Evolutionary conservation across 2,113 vertebrate genomes (phyloP).

Genomic region (Alethe diademata): DNA sequence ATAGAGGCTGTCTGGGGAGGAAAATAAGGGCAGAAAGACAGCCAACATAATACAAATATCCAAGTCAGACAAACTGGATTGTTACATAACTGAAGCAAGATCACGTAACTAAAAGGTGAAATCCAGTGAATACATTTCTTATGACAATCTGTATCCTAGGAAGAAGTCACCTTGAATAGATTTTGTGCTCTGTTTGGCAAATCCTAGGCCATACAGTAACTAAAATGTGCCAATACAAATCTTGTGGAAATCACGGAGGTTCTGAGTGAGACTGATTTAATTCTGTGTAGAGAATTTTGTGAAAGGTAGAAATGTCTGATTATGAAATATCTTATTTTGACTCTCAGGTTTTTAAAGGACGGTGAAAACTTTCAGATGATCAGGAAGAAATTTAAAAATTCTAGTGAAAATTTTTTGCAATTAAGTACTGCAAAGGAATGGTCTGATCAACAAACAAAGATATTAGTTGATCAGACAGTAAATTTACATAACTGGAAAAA

Average conservation of each 20-base stretch:
- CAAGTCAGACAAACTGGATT: neutral
- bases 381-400: neutral
- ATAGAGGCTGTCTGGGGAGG: neutral
- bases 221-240: neutral
- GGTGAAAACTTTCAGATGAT: neutral
- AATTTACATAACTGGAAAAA: neutral
- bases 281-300: neutral
- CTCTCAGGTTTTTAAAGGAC: neutral
- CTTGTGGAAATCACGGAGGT: neutral
- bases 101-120: neutral
- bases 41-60: neutral
- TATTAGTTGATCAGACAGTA: neutral
- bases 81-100: neutral
- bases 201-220: neutral
- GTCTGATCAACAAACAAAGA: neutral
- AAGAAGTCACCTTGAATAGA: neutral
- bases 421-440: neutral
- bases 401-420: neutral
- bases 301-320: neutral
- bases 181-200: neutral
- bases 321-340: neutral
- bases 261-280: neutral
- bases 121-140: neutral
- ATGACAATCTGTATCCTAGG: neutral
- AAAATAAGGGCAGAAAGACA: neutral